Evolutionary conservation across 2,113 vertebrate species (phyloP).

Genomic region (Aspiorhynchus laticeps): DNA sequence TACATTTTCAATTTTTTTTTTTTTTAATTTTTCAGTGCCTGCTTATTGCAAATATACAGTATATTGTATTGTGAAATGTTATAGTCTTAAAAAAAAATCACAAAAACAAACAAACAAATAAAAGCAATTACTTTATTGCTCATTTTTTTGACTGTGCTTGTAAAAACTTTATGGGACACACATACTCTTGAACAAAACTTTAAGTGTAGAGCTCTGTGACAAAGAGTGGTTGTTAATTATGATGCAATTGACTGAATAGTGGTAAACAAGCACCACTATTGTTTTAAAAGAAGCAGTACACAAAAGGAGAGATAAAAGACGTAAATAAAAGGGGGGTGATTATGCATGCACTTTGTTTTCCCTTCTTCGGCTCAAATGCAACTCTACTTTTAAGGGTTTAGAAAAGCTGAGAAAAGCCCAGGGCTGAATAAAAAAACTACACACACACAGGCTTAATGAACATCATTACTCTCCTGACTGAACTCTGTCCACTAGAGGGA

Average conservation of each 20-base stretch:
- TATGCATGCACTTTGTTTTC: background rate
- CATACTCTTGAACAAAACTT: background rate
- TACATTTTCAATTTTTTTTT: no score
- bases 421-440: background rate
- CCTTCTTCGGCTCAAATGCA: background rate
- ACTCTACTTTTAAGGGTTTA: background rate
- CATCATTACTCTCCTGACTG: background rate
- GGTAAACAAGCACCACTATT: background rate
- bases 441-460: background rate
- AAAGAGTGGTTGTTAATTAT: background rate
- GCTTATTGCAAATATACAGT: background rate
- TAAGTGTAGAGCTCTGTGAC: background rate
- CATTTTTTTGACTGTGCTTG: background rate
- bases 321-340: background rate
- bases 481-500: constrained; percentile 6
- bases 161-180: background rate
- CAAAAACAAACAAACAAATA: no score
- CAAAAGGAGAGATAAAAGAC: background rate
- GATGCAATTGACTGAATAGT: background rate
- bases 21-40: background rate
- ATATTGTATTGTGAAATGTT: no score
- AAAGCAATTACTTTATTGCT: no score
- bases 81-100: no score
- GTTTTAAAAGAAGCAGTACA: background rate
- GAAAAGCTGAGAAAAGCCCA: background rate